Evolutionary conservation across 2,797 vertebrate species (phyloP).

Genomic region (Diplodus sargus): DNA sequence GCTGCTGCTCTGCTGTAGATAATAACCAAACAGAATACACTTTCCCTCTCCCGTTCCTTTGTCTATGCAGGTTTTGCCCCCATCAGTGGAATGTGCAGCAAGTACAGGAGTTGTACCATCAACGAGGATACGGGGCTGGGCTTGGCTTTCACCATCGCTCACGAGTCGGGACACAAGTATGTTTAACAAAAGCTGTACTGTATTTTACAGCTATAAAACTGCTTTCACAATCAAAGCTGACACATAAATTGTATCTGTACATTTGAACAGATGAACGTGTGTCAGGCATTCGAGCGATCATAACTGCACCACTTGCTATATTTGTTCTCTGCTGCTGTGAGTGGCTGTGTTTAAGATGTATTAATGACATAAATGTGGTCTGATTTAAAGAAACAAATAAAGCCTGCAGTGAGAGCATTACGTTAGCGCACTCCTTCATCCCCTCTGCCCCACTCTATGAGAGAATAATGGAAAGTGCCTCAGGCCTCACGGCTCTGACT

Average conservation of each 20-base stretch:
- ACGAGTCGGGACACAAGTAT: slow-evolving; percentile 99
- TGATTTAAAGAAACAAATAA: slow-evolving; percentile 51
- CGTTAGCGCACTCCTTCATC: slow-evolving; percentile 42
- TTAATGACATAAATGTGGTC: slow-evolving; percentile 31
- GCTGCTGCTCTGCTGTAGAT: no score
- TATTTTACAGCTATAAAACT: background rate
- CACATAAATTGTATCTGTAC: background rate
- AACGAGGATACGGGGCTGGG: slow-evolving; percentile 98
- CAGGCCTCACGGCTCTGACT: slow-evolving; percentile 44
- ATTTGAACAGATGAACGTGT: slow-evolving; percentile 7
- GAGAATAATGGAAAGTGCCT: slow-evolving; percentile 51
- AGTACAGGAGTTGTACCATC: slow-evolving; percentile 98
- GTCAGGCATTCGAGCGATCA: background rate
- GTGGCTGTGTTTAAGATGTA: slow-evolving; percentile 23
- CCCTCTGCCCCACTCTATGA: slow-evolving; percentile 33
- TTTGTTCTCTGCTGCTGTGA: slow-evolving; percentile 8
- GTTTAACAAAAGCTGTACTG: slow-evolving; percentile 48
- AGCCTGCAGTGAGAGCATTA: slow-evolving; percentile 31
- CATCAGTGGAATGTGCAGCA: slow-evolving; percentile 99
- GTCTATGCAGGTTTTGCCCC: slow-evolving; percentile 92
- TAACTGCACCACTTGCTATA: background rate
- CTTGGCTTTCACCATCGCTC: slow-evolving; percentile 97
- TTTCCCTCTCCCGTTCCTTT: background rate
- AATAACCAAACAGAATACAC: no score
- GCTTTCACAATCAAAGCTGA: background rate